Conservation (phyloP, 2,888 invertebrate genomes). For the Buathra laborator region DNA sequence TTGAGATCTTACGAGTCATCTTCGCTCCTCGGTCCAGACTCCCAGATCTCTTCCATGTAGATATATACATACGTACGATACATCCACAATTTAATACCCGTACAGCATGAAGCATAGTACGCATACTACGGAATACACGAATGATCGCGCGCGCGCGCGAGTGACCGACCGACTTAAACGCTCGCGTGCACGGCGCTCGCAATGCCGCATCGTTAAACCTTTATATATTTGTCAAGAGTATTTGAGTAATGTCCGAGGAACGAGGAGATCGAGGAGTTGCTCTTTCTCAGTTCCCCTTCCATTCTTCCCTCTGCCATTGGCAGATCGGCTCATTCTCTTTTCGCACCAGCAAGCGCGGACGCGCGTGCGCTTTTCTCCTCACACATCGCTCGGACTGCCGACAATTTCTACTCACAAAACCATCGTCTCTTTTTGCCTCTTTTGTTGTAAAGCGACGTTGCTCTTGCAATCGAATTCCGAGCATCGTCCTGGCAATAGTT, state of each 20-base stretch:
- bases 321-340: conserved; percentile 47
- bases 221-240: conserved; percentile 78
- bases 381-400: conserved; percentile 33
- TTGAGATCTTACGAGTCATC: conserved; percentile 62
- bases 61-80: not conserved
- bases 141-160: conserved; percentile 38
- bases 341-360: conserved; percentile 27
- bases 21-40: conserved; percentile 47
- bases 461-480: conserved; percentile 42
- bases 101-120: conserved; percentile 5
- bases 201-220: conserved; percentile 77
- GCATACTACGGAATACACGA: conserved; percentile 22
- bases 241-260: conserved; percentile 77
- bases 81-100: conserved; percentile 39
- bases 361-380: conserved; percentile 31
- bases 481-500: conserved; percentile 43
- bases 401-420: conserved; percentile 25
- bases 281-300: conserved; percentile 52
- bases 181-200: conserved; percentile 77
- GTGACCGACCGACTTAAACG: conserved; percentile 72
- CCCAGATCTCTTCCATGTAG: conserved; percentile 48
- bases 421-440: not conserved
- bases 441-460: not conserved
- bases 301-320: conserved; percentile 31
- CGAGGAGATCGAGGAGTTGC: conserved; percentile 68